Evolutionary conservation across 2,888 invertebrate genomes (phyloP).

Genomic region (Xanthorhoe spadicearia): DNA sequence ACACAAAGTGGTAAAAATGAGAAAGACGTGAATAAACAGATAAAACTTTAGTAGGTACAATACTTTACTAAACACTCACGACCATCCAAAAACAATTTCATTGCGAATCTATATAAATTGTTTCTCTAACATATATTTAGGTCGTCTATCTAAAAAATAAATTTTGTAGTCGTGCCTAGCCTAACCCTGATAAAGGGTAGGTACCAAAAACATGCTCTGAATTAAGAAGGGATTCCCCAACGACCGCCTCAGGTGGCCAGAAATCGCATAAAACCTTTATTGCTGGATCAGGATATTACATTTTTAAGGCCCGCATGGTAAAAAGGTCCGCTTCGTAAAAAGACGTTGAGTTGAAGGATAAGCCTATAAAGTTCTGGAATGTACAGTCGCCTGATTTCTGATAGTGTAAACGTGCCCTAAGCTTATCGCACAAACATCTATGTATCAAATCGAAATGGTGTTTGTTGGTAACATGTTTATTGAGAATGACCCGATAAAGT

Average conservation of each 20-base stretch:
- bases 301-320: slow-evolving; percentile 37
- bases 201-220: slow-evolving; percentile 30
- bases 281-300: slow-evolving; percentile 38
- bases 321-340: slow-evolving; percentile 32
- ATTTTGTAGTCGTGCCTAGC: slow-evolving; percentile 18
- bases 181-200: slow-evolving; percentile 10
- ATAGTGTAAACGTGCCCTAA: not conserved
- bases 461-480: too few species aligned
- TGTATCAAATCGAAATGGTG: too few species aligned
- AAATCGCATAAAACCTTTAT: slow-evolving; percentile 53
- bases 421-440: too few species aligned
- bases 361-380: slow-evolving; percentile 9
- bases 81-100: slow-evolving; percentile 5
- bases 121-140: slow-evolving; percentile 11
- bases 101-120: slow-evolving; percentile 23
- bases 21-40: too few species aligned
- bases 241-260: slow-evolving; percentile 44
- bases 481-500: too few species aligned
- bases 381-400: not conserved
- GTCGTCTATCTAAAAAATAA: slow-evolving; percentile 18
- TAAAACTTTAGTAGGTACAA: not conserved
- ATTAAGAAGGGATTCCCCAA: slow-evolving; percentile 40
- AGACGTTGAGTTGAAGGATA: slow-evolving; percentile 8
- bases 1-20: too few species aligned
- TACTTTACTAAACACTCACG: not conserved